phyloP scores from a whole-genome alignment of 2,888 invertebrate species.

The Cylloceria caligata region DNA sequence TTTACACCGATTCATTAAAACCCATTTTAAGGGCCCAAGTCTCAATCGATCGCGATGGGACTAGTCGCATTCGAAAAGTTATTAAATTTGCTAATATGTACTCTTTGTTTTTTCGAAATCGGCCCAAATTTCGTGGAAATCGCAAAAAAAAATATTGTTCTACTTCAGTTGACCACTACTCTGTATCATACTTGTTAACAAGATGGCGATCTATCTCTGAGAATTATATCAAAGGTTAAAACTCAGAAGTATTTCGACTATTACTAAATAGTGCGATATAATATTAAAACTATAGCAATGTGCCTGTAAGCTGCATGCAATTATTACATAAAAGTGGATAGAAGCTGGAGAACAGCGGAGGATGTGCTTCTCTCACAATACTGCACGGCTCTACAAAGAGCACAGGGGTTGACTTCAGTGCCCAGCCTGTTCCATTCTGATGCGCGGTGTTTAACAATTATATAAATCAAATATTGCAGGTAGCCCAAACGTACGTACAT shows the following conservation, averaged over 20 bases:
- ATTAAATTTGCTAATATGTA: too few species aligned
- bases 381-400: neutral
- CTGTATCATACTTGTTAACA: neutral
- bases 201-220: neutral
- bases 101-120: too few species aligned
- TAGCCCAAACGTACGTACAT: conserved; percentile 1
- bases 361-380: neutral
- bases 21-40: too few species aligned
- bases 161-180: neutral
- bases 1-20: too few species aligned
- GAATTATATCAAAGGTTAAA: neutral
- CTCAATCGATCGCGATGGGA: too few species aligned
- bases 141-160: too few species aligned
- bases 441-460: conserved; percentile 9
- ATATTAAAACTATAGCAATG: conserved; percentile 4
- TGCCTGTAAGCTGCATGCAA: neutral
- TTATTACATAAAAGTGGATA: conserved; percentile 18
- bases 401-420: neutral
- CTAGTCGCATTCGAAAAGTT: too few species aligned
- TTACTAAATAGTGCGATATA: neutral
- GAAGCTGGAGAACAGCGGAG: neutral
- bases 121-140: too few species aligned
- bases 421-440: conserved; percentile 22
- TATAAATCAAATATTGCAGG: conserved; percentile 9
- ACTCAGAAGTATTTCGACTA: neutral